Evolutionary conservation across 2,888 invertebrate genomes (phyloP), one percentile per base, ranked within the genome.

Genomic region (Drosophila nigritarsus): DNA sequence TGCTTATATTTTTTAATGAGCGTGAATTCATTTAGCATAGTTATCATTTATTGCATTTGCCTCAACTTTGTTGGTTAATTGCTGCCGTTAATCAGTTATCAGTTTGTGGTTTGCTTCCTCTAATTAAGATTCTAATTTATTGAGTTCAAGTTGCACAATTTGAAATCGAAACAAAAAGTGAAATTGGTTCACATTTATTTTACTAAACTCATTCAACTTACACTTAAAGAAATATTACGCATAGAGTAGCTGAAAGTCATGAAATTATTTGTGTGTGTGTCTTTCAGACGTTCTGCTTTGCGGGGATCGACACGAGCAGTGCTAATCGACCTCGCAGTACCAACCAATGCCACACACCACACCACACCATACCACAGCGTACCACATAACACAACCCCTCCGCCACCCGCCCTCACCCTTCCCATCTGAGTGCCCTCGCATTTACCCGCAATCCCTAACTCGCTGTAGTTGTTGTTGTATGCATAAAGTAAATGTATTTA

Each of bases 401-500:
- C 8, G 11, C 9, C 32, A 32, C 0, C 32, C 9, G 32, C 3
- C n/a, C 11, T 0, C 34, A 6, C 9, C 7, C 13, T 15, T 34
- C 15, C n/a, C n/a, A 40, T 1, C 6, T 3, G 3, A 32, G 1
- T 27, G 42, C 20, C 42, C 11, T 13, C 20, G 42, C 7, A 20
- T 49, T 15, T 9, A 9, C 49, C 18, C 29, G 18, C 49, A 27
- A 49, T 27, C 50, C 11, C 8, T 11, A 32, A 49, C 38, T 49
- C 15, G 8, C 49, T 50, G 50, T 51, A 48, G 51, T 56, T 59
- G 42, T 53, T 42, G 61, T 27, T 55, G 56, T 56, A 48, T 75
- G 75, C 77, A 75, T 63, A 42, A 63, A 75, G 67, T 75, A 77
- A 76, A 78, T 68, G 78, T 76, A 78, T 76, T 76, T 77, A 78